Base-by-base conservation (phyloP, 2,888 invertebrate genomes). In the Apodemia duryi region DNA sequence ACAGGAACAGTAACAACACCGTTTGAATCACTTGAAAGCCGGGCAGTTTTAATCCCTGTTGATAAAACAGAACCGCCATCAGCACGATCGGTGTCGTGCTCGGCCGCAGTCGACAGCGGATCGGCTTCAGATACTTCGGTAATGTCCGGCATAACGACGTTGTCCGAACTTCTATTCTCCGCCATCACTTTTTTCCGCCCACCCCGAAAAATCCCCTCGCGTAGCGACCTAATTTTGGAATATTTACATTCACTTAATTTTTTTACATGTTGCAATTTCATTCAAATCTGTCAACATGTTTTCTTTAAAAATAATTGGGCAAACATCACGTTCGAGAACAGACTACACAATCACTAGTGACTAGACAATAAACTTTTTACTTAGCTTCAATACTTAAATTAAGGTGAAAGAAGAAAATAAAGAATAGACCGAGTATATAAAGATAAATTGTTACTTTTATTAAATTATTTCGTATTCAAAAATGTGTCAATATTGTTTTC, bases 121-220 rank as follows among this genome's bases (percentile, higher is more conserved):
- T 94, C 94, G 88, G 83, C 74, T 77, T 88, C 87, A 91, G 93
- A 76, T 73, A 84, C 93, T 94, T 94, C 94, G 94, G 94, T 93
- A 91, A 94, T 94, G 93, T 94, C 94, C 94, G 94, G 93, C 89
- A 94, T 93, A 86, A 93, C 94, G 93, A 94, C 93, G 86, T 93
- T 92, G 86, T 94, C 94, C 94, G 94, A 94, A 85, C 84, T 80
- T 77, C 87, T 72, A 72, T 84, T 88, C 74, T 85, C 83, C 76
- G 88, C 85, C 90, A 91, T 90, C 73, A 76, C 82, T 82, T 80
- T 82, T 76, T 78, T 80, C 76, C 83, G 78, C 78, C 82, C 79
- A 71, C 79, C 77, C 75, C 76, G 71, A 69, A 72, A 71, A 71
- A 74, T 81, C 74, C 79, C 77, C 73, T 77, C 73, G 70, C 74